Evolutionary conservation across 2,888 invertebrate species (phyloP).

Genomic region (Agrochola macilenta): DNA sequence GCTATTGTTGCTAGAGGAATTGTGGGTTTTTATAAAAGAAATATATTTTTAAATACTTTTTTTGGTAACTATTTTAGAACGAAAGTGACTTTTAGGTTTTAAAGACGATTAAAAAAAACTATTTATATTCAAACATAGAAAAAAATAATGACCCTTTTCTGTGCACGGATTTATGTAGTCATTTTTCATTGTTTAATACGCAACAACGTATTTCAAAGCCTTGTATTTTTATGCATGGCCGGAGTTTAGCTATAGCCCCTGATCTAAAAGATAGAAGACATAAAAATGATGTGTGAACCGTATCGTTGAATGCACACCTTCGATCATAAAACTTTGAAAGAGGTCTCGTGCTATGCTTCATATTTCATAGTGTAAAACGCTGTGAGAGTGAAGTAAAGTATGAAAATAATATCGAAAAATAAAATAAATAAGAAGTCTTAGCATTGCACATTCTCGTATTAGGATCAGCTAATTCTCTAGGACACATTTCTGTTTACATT

Average conservation of each 20-base stretch:
- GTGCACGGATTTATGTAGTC: too few relatives aligned
- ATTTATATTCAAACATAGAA: too few relatives aligned
- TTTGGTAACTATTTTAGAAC: not conserved
- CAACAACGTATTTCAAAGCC: slow-evolving; percentile 20
- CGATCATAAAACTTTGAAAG: slow-evolving; percentile 75
- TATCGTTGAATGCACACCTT: slow-evolving; percentile 77
- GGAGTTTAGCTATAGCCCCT: slow-evolving; percentile 21
- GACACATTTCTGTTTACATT: slow-evolving; percentile 82
- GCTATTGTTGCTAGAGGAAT: slow-evolving; percentile 1
- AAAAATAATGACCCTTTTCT: too few relatives aligned
- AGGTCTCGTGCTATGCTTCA: slow-evolving; percentile 82
- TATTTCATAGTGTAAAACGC: slow-evolving; percentile 77
- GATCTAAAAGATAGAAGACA: slow-evolving; percentile 32
- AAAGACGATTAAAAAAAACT: not conserved
- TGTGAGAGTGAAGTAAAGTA: slow-evolving; percentile 86
- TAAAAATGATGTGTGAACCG: slow-evolving; percentile 69
- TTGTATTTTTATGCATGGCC: slow-evolving; percentile 9
- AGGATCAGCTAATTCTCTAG: slow-evolving; percentile 87
- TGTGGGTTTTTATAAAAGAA: not conserved
- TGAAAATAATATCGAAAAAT: slow-evolving; percentile 86
- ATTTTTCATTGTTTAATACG: not conserved
- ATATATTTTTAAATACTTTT: too few relatives aligned
- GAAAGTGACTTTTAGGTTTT: not conserved
- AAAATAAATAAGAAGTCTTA: slow-evolving; percentile 87
- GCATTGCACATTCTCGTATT: slow-evolving; percentile 90